phyloP scores from a whole-genome alignment of 2,888 invertebrate genomes.

The Nephrotoma flavescens region DNA sequence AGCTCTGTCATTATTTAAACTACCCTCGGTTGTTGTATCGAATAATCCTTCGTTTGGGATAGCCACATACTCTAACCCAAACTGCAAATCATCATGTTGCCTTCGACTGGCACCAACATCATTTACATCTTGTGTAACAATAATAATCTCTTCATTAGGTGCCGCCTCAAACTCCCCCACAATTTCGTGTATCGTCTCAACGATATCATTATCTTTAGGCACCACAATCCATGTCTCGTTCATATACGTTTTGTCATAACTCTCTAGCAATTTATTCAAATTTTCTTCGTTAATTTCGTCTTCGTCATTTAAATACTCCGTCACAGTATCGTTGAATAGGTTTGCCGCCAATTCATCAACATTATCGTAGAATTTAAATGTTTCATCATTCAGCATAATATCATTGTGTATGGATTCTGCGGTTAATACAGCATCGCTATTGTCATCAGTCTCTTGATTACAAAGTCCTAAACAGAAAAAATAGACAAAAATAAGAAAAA shows the following conservation, averaged over 20 bases:
- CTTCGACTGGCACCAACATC: background rate
- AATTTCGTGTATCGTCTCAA: background rate
- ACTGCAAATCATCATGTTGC: background rate
- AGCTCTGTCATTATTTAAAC: background rate
- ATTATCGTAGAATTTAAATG: background rate
- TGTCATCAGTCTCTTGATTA: background rate
- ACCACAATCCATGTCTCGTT: background rate
- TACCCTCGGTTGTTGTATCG: background rate
- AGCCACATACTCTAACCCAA: background rate
- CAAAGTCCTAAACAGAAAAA: background rate
- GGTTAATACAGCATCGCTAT: background rate
- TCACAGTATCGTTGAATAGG: background rate
- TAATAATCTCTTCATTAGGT: background rate
- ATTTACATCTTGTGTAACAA: background rate
- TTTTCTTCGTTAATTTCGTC: background rate
- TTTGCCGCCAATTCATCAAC: background rate
- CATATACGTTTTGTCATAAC: background rate
- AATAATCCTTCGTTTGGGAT: background rate
- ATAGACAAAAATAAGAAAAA: background rate
- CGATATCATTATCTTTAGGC: background rate
- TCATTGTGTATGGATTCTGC: background rate
- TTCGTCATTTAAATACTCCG: background rate
- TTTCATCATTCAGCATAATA: background rate
- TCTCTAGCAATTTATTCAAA: background rate
- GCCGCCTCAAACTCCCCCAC: background rate